phyloP scores from a whole-genome alignment of 2,888 invertebrate species.

The Philereme vetulata region DNA sequence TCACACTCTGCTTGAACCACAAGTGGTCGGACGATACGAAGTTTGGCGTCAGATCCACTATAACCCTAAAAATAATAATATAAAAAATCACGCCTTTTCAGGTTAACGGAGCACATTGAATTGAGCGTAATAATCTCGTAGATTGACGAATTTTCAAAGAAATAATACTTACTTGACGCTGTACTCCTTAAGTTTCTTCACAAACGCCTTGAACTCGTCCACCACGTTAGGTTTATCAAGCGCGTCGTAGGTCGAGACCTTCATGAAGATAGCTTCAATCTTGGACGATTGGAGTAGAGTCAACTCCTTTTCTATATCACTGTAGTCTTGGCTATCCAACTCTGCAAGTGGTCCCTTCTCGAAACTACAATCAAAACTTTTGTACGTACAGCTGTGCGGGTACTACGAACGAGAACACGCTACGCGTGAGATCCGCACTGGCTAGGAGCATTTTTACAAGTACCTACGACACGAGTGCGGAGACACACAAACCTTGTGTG shows the following conservation, averaged over 20 bases:
- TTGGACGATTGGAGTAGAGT: conserved; percentile 46
- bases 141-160: background rate
- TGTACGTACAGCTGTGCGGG: too few species aligned
- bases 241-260: conserved; percentile 83
- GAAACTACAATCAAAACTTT: conserved; percentile 75
- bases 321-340: conserved; percentile 59
- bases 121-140: too few species aligned
- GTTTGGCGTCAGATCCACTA: conserved; percentile 91
- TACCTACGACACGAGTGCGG: too few species aligned
- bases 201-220: conserved; percentile 56
- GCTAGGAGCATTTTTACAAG: too few species aligned
- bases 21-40: conserved; percentile 86
- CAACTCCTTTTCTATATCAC: conserved; percentile 43
- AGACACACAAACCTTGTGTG: too few species aligned
- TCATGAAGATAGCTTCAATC: conserved; percentile 86
- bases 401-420: too few species aligned
- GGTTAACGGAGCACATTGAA: too few species aligned
- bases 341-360: conserved; percentile 91
- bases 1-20: conserved; percentile 88
- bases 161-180: conserved; percentile 71
- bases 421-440: too few species aligned
- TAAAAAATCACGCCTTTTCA: background rate
- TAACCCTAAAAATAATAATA: conserved; percentile 64
- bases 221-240: conserved; percentile 69
- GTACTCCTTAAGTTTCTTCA: conserved; percentile 75